Percentiles rank a stretch among this genome's conserved stretches.
Conservation (phyloP, 2,113 vertebrate genomes). For the Kryptolebias marmoratus region DNA sequence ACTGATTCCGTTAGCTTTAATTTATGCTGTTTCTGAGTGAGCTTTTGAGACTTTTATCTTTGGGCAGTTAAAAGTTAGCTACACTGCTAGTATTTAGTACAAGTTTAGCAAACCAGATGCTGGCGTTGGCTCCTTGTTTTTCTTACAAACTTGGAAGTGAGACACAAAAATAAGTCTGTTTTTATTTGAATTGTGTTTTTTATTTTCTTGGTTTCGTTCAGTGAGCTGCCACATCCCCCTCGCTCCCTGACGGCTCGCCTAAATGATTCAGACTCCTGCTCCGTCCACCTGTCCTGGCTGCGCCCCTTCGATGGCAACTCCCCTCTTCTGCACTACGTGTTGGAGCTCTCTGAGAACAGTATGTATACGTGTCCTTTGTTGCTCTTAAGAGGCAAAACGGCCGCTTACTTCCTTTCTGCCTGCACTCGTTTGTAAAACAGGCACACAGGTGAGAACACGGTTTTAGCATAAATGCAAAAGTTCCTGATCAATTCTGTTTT, state of each 20-base stretch:
- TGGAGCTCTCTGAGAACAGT: constrained; percentile 98
- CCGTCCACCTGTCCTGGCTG: constrained; percentile 91
- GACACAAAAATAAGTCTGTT: not conserved
- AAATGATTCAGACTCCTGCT: constrained; percentile 83
- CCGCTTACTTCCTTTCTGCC: constrained; percentile 59
- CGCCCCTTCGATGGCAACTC: constrained; percentile 96
- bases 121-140: not conserved
- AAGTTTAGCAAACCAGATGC: not conserved
- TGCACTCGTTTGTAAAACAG: constrained; percentile 58
- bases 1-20: no score
- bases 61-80: not conserved
- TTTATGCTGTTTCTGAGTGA: no score
- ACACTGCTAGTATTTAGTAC: not conserved
- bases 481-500: constrained; percentile 48
- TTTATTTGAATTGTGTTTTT: not conserved
- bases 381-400: constrained; percentile 54
- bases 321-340: constrained; percentile 89
- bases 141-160: not conserved
- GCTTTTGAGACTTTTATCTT: no score
- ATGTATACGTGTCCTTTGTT: constrained; percentile 61
- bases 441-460: constrained; percentile 61
- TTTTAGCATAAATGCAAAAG: constrained; percentile 50
- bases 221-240: constrained; percentile 93
- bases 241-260: constrained; percentile 89
- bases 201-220: constrained; percentile 51